phyloP scores from a whole-genome alignment of 2,113 vertebrate species.

The Halichoeres trimaculatus region DNA sequence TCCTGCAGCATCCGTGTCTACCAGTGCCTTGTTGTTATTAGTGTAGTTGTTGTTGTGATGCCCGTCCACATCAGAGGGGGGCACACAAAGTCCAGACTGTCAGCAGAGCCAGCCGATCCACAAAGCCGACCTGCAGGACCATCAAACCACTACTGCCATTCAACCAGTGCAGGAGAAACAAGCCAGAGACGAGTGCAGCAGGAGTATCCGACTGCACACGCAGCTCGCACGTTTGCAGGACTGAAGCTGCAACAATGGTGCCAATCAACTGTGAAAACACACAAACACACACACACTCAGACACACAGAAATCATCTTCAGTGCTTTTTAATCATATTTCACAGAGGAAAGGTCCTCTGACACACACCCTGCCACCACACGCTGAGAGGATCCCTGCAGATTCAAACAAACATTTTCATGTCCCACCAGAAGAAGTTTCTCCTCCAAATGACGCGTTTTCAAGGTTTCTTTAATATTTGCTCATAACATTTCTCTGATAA shows the following conservation, averaged over 20 bases:
- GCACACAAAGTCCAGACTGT: constrained; percentile 9
- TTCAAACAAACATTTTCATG: background rate
- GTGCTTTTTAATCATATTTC: constrained; percentile 41
- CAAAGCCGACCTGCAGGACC: constrained; percentile 12
- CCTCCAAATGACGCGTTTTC: background rate
- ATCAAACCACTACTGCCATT: constrained; percentile 38
- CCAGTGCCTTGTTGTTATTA: constrained; percentile 76
- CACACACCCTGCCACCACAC: background rate
- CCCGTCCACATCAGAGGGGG: constrained; percentile 11
- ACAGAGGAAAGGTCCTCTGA: constrained; percentile 31
- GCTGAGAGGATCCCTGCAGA: background rate
- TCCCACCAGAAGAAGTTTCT: background rate
- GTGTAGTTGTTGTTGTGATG: constrained; percentile 2
- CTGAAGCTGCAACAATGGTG: constrained; percentile 46
- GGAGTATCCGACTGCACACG: constrained; percentile 3
- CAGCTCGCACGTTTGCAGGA: constrained; percentile 11
- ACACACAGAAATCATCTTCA: constrained; percentile 26
- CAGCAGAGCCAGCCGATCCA: constrained; percentile 11
- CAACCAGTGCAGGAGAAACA: constrained; percentile 22
- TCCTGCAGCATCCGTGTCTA: constrained; percentile 54
- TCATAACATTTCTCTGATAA: background rate
- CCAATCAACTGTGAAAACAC: constrained; percentile 67
- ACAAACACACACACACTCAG: constrained; percentile 23
- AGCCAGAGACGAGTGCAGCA: constrained; percentile 28
- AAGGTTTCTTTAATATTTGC: background rate